Evolutionary conservation across 2,888 invertebrate genomes (phyloP).

Genomic region (Apantesis nais): DNA sequence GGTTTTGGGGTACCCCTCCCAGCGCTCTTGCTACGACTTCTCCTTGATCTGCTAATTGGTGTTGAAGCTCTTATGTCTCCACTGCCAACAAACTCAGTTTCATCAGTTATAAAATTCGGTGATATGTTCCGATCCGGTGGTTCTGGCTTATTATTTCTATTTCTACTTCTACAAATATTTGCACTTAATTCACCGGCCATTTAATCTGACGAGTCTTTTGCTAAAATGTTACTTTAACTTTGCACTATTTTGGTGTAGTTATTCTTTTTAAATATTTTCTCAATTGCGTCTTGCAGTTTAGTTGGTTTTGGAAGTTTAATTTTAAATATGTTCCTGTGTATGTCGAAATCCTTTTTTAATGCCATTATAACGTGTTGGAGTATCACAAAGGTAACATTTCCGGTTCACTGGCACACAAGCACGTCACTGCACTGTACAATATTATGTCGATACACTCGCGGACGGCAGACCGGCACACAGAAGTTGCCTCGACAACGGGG

Average conservation of each 20-base stretch:
- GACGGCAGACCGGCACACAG: constrained; percentile 35
- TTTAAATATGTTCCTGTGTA: constrained; percentile 76
- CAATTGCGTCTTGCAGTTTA: constrained; percentile 76
- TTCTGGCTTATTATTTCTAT: constrained; percentile 56
- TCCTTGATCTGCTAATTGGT: constrained; percentile 59
- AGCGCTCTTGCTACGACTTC: constrained; percentile 76
- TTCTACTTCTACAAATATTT: constrained; percentile 74
- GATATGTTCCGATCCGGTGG: constrained; percentile 68
- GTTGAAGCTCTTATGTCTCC: constrained; percentile 66
- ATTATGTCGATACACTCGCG: constrained; percentile 64
- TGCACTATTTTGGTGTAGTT: constrained; percentile 82
- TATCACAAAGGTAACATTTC: constrained; percentile 71
- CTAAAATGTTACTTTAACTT: constrained; percentile 60
- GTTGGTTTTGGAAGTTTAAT: constrained; percentile 66
- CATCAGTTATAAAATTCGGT: constrained; percentile 72
- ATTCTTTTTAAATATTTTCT: constrained; percentile 78
- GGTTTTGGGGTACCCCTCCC: constrained; percentile 66
- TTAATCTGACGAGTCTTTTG: constrained; percentile 60
- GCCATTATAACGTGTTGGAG: constrained; percentile 69
- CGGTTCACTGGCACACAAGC: constrained; percentile 73
- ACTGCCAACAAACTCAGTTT: constrained; percentile 75
- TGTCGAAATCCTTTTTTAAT: constrained; percentile 80
- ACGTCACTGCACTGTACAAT: constrained; percentile 42
- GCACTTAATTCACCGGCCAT: constrained; percentile 80
- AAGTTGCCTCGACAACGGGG: constrained; percentile 78